Base-by-base conservation (phyloP, 2,888 invertebrate genomes). In the Erebia palarica region DNA sequence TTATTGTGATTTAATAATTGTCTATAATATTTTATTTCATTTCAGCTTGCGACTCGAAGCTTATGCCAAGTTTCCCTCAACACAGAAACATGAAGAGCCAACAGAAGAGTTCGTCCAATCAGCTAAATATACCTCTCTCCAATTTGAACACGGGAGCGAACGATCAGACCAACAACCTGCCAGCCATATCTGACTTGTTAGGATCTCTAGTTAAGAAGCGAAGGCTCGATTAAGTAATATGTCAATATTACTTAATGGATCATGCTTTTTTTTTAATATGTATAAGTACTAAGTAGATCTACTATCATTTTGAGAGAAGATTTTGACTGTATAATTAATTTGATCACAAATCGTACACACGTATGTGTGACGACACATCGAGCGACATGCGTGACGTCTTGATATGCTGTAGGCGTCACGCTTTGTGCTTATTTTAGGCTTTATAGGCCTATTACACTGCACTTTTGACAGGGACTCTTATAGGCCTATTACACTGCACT, bases 51-150 rank as follows among this genome's bases (percentile, higher is more conserved):
- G 98, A 99, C 86, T 98, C 99, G 2, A 98, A 98, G 82, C 91
- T 99, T 84, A 99, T 99, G 99, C 99, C 99, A 1, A 98, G 98
- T 77, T 99, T 99, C 86, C 99, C 99, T 0, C 99, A 99, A 84
- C 98, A 99, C 85, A 95, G 99, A 78, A 98, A 98, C 86, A 95
- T 97, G 94, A 96, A 94, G 78, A 93, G 94, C 0, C 91, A 88
- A 73, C 86, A 83, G 75, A 91, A 91, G 76, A 77, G 75, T 47
- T 70, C 88, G 14, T 82, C 84, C 68, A 94, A 88, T 76, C 93
- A 89, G 78, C 80, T 94, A 64, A 92, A 88, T 76, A 89, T 94
- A 63, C 92, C 93, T 0, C 78, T 93, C 61, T 84, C 94, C 1
- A 91, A 89, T 75, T 78, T 94, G 55, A 94, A 95, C 82, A 95